These are phyloP conservation scores for Callospermophilus lateralis DNA, from an alignment of 2,113 vertebrate species.

Conservation along the genomic window DNA sequence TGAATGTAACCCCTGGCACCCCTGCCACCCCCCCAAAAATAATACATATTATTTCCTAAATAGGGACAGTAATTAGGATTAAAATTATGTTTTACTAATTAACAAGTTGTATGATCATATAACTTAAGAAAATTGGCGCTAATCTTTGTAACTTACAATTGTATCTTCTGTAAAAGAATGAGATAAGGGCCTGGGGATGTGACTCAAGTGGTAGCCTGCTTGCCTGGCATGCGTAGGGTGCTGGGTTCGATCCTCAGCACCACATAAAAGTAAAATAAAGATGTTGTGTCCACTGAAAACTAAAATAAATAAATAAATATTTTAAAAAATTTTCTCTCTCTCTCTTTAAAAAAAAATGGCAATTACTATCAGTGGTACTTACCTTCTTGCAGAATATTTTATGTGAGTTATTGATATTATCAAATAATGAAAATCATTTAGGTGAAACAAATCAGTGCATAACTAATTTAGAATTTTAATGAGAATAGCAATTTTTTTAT, in stretches of 20 bases:
- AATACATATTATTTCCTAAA: neutral
- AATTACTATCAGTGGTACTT: neutral
- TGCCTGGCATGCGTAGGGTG: no score
- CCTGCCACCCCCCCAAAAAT: neutral
- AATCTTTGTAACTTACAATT: neutral
- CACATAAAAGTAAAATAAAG: no score
- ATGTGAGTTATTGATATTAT: neutral
- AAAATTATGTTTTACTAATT: neutral
- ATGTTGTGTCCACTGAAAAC: no score
- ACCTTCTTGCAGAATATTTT: neutral
- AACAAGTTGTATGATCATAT: neutral
- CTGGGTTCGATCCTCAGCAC: no score
- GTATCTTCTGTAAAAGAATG: neutral
- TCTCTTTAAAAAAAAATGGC: no score
- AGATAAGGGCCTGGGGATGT: no score
- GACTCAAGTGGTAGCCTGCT: no score
- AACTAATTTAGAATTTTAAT: neutral
- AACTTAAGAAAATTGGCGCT: neutral
- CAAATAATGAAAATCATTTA: neutral
- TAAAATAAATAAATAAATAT: no score
- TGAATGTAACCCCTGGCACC: no score
- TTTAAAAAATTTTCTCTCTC: no score
- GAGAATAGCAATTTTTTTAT: neutral
- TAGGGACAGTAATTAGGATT: neutral
- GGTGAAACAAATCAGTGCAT: neutral